Evolutionary conservation across 1,140 invertebrate genomes (phyloP).

Genomic region (Heliconius congener): DNA sequence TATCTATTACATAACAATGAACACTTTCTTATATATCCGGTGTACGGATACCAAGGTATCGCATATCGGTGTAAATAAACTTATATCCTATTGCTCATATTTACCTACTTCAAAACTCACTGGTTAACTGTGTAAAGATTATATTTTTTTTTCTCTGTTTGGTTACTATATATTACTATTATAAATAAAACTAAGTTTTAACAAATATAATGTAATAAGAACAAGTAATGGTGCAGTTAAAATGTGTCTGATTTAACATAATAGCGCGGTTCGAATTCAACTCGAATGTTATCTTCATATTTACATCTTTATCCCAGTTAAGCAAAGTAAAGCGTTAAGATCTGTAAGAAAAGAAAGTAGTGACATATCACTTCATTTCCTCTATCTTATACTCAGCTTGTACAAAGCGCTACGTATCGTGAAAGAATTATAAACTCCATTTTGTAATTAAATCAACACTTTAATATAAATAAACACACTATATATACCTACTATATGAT

Average conservation of each 20-base stretch:
- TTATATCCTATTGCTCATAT: not conserved
- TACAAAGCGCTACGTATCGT: no score
- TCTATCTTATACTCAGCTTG: no score
- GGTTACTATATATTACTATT: not conserved
- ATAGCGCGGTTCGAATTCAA: no score
- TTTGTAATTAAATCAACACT: not conserved
- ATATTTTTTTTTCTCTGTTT: not conserved
- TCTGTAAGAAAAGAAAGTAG: not conserved
- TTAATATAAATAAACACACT: not conserved
- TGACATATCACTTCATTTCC: no score
- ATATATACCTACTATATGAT: not conserved
- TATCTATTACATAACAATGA: not conserved
- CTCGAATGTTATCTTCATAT: no score
- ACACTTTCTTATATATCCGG: not conserved
- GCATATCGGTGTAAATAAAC: not conserved
- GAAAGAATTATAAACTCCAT: no score
- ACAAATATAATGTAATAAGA: no score
- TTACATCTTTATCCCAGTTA: no score
- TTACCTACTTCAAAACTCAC: not conserved
- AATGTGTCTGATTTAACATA: no score
- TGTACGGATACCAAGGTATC: conserved; percentile 1
- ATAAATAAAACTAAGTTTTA: no score
- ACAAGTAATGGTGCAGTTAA: no score
- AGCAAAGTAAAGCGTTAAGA: not conserved
- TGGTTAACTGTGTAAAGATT: no score